Evolutionary conservation across 2,888 invertebrate genomes (phyloP), one percentile per base, ranked within the genome.

Genomic region (Folsomia candida): DNA sequence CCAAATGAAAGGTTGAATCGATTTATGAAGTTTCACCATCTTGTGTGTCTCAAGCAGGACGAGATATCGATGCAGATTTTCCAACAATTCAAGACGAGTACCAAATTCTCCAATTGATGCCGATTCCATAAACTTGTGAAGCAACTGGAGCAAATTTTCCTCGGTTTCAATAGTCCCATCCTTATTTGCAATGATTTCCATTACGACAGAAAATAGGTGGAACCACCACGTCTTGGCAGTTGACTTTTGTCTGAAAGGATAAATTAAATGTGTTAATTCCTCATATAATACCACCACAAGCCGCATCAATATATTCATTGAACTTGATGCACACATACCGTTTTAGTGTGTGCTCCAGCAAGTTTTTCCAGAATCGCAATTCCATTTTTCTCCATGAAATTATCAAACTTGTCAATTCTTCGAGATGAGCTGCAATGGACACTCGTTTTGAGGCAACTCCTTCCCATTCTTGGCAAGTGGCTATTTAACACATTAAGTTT

Each of bases 331-430:
- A 20, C 18, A 75, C 75, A 75, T 81, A 88, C 88, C 86, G 88
- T 64, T 88, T 85, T 70, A 87, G 87, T 22, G 91, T 86, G 72
- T 88, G 87, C 73, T 90, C 89, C 3, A 96, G 85, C 70, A 92
- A 90, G 80, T 90, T 89, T 79, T 91, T 91, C 97, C 97, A 97
- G 81, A 90, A 89, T 70, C 88, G 87, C 79, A 98, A 86, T 82
- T 98, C 97, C 27, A 94, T 83, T 82, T 92, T 92, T 70, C 97
- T 88, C 97, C 97, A 99, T 64, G 88, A 87, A 61, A 97, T 89
- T 64, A 99, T 91, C 81, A 92, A 89, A 73, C 89, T 88, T 0
- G 92, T 91, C 1, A 98, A 85, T 28, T 87, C 86, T 28, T 88
- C 83, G n/a, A 93, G 88, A 71, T 91, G 87, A 0, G 88, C 86